Base-by-base conservation (phyloP, 2,113 vertebrate species). In the Choloepus hoffmanni region DNA sequence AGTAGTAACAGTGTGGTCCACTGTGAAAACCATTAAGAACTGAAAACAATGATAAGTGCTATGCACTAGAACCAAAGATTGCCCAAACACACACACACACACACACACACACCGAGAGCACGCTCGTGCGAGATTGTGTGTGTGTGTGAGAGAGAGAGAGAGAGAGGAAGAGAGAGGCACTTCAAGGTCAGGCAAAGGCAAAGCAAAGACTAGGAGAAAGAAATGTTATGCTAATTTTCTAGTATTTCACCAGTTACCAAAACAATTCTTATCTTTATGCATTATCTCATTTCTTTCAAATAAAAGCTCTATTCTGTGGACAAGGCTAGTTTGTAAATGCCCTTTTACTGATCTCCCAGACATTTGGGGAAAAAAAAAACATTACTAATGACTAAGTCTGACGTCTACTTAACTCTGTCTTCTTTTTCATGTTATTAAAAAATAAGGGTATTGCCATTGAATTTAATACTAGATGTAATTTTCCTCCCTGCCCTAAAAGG, bases 361-460 rank as follows among this genome's bases (percentile, higher is more conserved):
- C 7, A 83, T 50, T 43, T 70, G 19, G 13, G 21, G 58, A 8
- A 11, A 67, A 73, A 89, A 82, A 83, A 62, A 30, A 9, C 23
- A 76, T 26, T 86, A 68, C 30, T 72, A 84, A 86, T 48, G 18
- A 7, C 10, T 81, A 86, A 77, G 13, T 68, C 10, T 53, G 18
- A 60, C 33, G 83, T 70, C 40, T 89, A n/a, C 65, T 45, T 87
- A 92, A n/a, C 4, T 84, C 14, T 63, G 1, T 36, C 36, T 93
- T 81, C n/a, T 79, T 3, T 85, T 84, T 96, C n/a, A 78, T 40
- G 18, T 55, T 33, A 89, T 63, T 87, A 72, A 77, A 85, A 89
- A 70, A 55, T 58, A 7, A 33, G 24, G 1, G n/a, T 48, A 76
- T 82, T 33, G 72, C 3, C 24, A 76, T 48, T 76, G 12, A 76